Base-by-base conservation (phyloP, 2,797 vertebrate genomes). In the Capromys pilorides region DNA sequence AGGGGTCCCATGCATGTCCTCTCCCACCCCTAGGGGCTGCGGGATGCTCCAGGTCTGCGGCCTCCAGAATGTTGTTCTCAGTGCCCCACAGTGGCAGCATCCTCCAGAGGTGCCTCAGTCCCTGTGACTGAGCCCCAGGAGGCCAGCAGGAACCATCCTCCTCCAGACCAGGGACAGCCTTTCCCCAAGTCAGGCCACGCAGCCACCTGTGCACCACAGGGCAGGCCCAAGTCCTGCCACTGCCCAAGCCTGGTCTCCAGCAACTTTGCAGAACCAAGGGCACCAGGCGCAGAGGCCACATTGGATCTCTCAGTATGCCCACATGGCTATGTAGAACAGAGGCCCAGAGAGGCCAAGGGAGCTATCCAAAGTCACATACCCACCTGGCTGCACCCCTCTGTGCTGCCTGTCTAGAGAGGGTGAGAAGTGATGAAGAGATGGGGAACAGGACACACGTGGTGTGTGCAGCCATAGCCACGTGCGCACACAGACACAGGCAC, bases 241-340 rank as follows among this genome's bases (percentile, higher is more conserved):
- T 77, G 41, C 73, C 73, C 73, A 77, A 77, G 73, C 14, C 73
- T 21, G 6, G 4, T 4, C 8, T 75, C 13, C 5, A 62, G 49
- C 6, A 8, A 49, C 41, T 77, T 26, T 49, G 73, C 41, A 77
- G 26, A 77, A 49, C 73, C 41, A 77, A 77, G 12, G 64, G 6
- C 1, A 0, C 49, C 16, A 8, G 14, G 54, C 14, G 8, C 4
- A 1, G 61, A 0, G 1, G n/a, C 67, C 45, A 11, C 45, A 1
- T 6, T 4, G 33, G 5, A 49, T n/a, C 41, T 54, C 57, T 61
- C 41, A 62, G 31, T 8, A n/a, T 6, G 10, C 66, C 39, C 1
- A 28, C 26, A 36, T 0, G 8, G 12, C 19, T 31, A 16, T 8
- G n/a, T 31, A 59, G 33, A 64, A 26, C 18, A 8, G 49, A 8